Base-by-base conservation (phyloP, 2,797 vertebrate genomes). In the Phrynocephalus forsythii region DNA sequence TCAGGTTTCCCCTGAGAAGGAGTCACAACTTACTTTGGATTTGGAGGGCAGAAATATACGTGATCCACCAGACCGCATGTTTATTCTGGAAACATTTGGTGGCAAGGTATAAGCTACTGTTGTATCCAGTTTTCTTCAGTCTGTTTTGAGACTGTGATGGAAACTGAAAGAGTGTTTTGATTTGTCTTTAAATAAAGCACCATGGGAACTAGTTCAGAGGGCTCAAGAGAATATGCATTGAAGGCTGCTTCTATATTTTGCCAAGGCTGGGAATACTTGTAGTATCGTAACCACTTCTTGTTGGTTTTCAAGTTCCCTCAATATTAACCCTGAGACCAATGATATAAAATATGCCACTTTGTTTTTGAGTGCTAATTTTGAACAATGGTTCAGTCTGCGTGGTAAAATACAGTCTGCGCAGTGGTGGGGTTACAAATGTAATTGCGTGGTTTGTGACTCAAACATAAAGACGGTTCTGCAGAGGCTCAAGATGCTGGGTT, bases 261-360 rank as follows among this genome's bases (percentile, higher is more conserved):
- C 84, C 44, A 82, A 88, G 38, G 1, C 87, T 86, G 68, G 89
- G 87, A 94, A 94, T 88, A 82, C 87, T 87, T 86, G 82, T 30
- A 20, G 44, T 87, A 48, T 85, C 69, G 92, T 68, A 94, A 79
- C 90, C 90, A 67, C 90, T 93, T 72, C 69, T 75, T 72, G 18
- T 80, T 80, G n/a, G 33, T 79, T 94, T 90, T 87, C 86, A 80
- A 63, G 82, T 0, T 0, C 90, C 81, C 88, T 56, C 9, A 71
- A 50, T 85, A 93, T 89, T 87, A 91, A 82, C 24, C 56, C 84
- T 85, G 83, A 85, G 86, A 73, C 87, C 86, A 91, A 92, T 87
- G 18, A 84, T 84, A 88, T 79, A 87, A 93, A 81, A n/a, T 44
- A 88, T 72, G 84, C 79, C 22, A 79, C 91, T 89, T 94, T 89